Evolutionary conservation across 1,140 invertebrate species (phyloP).

Genomic region (Cydia fagiglandana): DNA sequence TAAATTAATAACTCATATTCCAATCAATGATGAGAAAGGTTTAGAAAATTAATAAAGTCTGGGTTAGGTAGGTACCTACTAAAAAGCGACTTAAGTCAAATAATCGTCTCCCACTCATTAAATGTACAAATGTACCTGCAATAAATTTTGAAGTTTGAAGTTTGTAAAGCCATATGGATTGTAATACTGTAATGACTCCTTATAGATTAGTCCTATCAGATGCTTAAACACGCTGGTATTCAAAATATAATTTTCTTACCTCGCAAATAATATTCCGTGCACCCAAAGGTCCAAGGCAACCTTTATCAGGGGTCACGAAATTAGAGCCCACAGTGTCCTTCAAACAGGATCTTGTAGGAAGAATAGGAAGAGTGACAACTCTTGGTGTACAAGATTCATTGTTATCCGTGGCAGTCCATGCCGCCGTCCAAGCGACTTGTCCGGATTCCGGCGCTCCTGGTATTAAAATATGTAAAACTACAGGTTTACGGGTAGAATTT

Average conservation of each 20-base stretch:
- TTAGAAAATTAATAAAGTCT: no score
- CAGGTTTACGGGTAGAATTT: neutral
- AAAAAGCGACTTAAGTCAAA: no score
- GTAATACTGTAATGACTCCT: no score
- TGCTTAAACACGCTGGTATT: neutral
- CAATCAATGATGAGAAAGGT: no score
- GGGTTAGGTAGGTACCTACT: no score
- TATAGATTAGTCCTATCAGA: no score
- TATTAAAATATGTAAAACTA: neutral
- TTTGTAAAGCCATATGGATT: no score
- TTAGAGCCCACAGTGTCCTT: slow-evolving; percentile 54
- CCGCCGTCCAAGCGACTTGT: slow-evolving; percentile 47
- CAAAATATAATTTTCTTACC: slow-evolving; percentile 52
- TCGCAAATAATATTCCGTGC: slow-evolving; percentile 69
- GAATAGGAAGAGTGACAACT: slow-evolving; percentile 77
- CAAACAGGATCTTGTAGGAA: slow-evolving; percentile 69
- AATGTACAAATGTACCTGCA: no score
- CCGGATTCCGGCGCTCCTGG: slow-evolving; percentile 29
- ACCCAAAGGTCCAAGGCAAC: slow-evolving; percentile 77
- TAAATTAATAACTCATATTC: no score
- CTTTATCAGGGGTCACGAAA: slow-evolving; percentile 73
- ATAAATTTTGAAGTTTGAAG: no score
- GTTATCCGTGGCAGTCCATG: slow-evolving; percentile 74
- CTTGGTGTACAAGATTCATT: slow-evolving; percentile 65
- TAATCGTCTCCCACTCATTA: no score